phyloP scores from a whole-genome alignment of 2,113 vertebrate species.

The Clarias gariepinus region DNA sequence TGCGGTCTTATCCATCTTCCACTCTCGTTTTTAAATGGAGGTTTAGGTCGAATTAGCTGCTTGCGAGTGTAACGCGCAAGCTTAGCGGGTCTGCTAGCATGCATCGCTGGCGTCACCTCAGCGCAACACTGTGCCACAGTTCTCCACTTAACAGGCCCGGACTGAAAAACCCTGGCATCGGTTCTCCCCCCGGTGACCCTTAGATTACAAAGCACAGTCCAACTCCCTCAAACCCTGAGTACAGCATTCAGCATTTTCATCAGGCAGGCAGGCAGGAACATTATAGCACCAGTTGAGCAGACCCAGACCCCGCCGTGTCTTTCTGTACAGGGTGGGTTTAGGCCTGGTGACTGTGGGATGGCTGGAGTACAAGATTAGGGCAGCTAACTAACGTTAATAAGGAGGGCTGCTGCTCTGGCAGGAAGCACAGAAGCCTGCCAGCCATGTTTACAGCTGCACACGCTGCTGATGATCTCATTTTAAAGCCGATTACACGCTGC shows the following conservation, averaged over 20 bases:
- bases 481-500: constrained; percentile 76
- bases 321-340: constrained; percentile 28
- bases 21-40: constrained; percentile 20
- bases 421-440: constrained; percentile 58
- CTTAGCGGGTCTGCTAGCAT: constrained; percentile 12
- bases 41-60: constrained; percentile 32
- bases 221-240: constrained; percentile 23
- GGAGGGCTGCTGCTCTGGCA: constrained; percentile 44
- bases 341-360: constrained; percentile 11
- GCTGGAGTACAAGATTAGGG: constrained; percentile 55
- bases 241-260: constrained; percentile 24
- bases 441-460: constrained; percentile 63
- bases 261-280: constrained; percentile 6
- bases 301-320: constrained; percentile 29
- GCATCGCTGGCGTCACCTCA: constrained; percentile 17
- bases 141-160: constrained; percentile 11
- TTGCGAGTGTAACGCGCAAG: constrained; percentile 24
- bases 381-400: constrained; percentile 54
- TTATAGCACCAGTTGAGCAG: constrained; percentile 43
- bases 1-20: constrained; percentile 33
- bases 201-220: constrained; percentile 9
- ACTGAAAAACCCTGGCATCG: constrained; percentile 33
- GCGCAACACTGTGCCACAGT: neutral
- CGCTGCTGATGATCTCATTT: constrained; percentile 68
- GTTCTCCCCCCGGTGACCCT: constrained; percentile 22